phyloP scores from a whole-genome alignment of 1,140 invertebrate genomes.

The Platyura marginata region DNA sequence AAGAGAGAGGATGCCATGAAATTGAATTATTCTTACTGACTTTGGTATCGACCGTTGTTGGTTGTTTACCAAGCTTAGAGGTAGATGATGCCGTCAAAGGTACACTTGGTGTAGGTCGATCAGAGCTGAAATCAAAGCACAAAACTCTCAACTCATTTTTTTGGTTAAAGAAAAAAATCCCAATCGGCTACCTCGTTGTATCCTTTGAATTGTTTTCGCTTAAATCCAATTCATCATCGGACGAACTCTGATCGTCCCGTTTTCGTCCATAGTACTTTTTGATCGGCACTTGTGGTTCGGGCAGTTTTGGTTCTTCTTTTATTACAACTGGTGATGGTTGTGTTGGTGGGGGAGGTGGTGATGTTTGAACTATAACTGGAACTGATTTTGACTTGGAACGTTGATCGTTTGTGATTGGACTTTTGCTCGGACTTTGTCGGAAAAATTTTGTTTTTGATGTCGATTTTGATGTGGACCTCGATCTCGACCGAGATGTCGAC shows the following conservation, averaged over 20 bases:
- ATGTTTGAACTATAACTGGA: slow-evolving; percentile 8
- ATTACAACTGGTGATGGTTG: slow-evolving; percentile 1
- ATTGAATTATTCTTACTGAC: slow-evolving; percentile 81
- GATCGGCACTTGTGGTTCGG: slow-evolving; percentile 18
- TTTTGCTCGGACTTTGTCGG: no score
- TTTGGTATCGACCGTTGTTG: slow-evolving; percentile 51
- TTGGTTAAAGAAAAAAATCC: not conserved
- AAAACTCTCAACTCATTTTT: no score
- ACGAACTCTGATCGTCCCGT: slow-evolving; percentile 31
- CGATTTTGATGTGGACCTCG: slow-evolving; percentile 22
- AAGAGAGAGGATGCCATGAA: slow-evolving; percentile 17
- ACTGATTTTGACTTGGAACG: slow-evolving; percentile 23
- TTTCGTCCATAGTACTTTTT: slow-evolving; percentile 47
- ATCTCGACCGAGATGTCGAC: slow-evolving; percentile 16
- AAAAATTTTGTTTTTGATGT: slow-evolving; percentile 23
- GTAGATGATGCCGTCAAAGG: not conserved
- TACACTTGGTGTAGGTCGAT: not conserved
- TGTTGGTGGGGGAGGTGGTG: slow-evolving; percentile 1
- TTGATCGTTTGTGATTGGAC: slow-evolving; percentile 11
- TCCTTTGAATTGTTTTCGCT: not conserved
- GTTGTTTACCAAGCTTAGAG: not conserved
- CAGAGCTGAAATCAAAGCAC: not conserved
- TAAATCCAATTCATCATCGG: not conserved
- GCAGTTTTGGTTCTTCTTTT: slow-evolving; percentile 7
- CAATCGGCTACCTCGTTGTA: not conserved